Conservation (phyloP, 2,113 vertebrate genomes). For the Diadophis punctatus region DNA sequence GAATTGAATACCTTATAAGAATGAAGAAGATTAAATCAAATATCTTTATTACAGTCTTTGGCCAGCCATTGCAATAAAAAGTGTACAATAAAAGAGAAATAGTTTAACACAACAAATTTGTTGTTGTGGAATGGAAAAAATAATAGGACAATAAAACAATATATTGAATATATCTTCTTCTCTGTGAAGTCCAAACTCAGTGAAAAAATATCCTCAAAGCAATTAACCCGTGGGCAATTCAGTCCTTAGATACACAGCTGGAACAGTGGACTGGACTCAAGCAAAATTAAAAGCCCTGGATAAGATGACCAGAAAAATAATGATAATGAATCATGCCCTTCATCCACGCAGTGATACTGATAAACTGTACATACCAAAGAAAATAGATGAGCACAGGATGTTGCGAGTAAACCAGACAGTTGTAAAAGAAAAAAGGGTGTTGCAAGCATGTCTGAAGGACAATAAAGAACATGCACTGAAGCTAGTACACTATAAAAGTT, state of each 20-base stretch:
- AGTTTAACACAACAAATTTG: neutral
- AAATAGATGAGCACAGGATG: neutral
- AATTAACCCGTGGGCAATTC: neutral
- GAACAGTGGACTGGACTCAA: neutral
- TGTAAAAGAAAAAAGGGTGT: neutral
- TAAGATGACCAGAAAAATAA: neutral
- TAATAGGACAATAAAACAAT: neutral
- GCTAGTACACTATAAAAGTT: too few species aligned
- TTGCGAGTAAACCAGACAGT: neutral
- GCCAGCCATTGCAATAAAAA: neutral
- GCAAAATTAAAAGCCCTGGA: neutral
- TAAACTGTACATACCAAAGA: neutral
- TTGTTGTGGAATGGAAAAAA: neutral
- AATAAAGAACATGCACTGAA: too few species aligned
- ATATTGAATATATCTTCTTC: neutral
- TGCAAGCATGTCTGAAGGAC: too few species aligned
- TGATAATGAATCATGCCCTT: neutral
- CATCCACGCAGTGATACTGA: neutral
- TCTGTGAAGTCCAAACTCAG: neutral
- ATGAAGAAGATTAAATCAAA: neutral
- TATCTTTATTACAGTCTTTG: neutral
- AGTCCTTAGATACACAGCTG: neutral
- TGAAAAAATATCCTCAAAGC: neutral
- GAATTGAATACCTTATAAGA: neutral
- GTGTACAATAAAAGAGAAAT: neutral